Conservation (phyloP, 2,797 vertebrate species). For the Agapornis canus region DNA sequence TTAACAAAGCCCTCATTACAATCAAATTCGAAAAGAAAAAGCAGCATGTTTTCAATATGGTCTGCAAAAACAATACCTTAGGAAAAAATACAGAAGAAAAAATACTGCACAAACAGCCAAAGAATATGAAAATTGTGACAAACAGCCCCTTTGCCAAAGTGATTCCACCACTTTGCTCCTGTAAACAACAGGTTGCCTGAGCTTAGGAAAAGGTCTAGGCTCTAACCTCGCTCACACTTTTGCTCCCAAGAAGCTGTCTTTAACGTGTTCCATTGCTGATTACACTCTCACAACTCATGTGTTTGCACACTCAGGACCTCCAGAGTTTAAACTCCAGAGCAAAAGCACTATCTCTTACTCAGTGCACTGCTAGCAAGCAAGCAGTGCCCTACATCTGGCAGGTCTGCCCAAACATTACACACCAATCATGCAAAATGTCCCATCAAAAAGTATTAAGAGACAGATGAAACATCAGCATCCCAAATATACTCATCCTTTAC, state of each 20-base stretch:
- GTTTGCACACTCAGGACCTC: background rate
- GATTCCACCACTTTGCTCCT: conserved; percentile 40
- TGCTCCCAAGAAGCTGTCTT: background rate
- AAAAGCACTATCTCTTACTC: background rate
- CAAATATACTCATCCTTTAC: background rate
- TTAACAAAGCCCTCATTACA: conserved; percentile 75
- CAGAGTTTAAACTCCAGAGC: background rate
- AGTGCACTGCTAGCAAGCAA: background rate
- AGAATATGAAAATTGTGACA: conserved; percentile 62
- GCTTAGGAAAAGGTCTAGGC: background rate
- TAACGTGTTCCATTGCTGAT: background rate
- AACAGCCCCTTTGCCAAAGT: conserved; percentile 63
- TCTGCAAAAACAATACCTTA: conserved; percentile 69
- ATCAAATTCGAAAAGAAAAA: conserved; percentile 68
- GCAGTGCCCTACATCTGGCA: background rate
- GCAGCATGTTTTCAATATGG: conserved; percentile 59
- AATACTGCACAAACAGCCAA: conserved; percentile 61
- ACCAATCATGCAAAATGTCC: background rate
- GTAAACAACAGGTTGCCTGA: conserved; percentile 46
- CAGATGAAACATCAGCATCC: background rate
- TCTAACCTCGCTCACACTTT: background rate
- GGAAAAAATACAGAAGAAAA: conserved; percentile 56
- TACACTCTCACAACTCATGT: background rate
- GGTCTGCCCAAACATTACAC: background rate
- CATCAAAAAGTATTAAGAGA: background rate